Evolutionary conservation across 2,113 vertebrate genomes (phyloP).

Genomic region (Tragelaphus buxtoni): DNA sequence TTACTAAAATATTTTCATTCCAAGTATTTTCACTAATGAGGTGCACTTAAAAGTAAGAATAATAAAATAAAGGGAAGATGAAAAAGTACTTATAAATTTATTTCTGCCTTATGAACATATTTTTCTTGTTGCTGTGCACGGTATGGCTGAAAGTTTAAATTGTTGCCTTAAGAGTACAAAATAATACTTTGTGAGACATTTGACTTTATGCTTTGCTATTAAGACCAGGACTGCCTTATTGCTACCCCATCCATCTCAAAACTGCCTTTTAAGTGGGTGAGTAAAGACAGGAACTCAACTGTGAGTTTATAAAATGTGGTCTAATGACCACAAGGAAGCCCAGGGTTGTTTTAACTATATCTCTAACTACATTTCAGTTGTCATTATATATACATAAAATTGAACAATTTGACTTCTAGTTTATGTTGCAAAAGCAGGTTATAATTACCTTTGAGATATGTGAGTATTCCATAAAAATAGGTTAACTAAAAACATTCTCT

Average conservation of each 20-base stretch:
- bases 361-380: constrained; percentile 21
- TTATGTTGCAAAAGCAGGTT: constrained; percentile 16
- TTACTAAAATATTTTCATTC: constrained; percentile 55
- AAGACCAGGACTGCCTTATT: background rate
- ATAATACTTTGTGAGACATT: background rate
- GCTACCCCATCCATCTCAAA: constrained; percentile 50
- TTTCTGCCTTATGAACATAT: constrained; percentile 52
- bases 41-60: constrained; percentile 48
- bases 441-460: constrained; percentile 37
- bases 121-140: constrained; percentile 57
- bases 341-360: background rate
- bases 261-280: constrained; percentile 65
- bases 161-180: background rate
- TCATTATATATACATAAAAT: background rate
- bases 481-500: constrained; percentile 30
- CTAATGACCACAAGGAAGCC: constrained; percentile 50
- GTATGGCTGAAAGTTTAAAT: constrained; percentile 26
- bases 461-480: constrained; percentile 6
- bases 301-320: constrained; percentile 62
- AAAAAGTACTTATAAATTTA: constrained; percentile 52
- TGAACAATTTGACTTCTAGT: background rate
- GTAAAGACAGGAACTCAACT: constrained; percentile 42
- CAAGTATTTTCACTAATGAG: constrained; percentile 56
- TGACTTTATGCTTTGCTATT: background rate
- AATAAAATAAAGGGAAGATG: constrained; percentile 45